These are phyloP conservation scores for Plutella xylostella DNA, from an alignment of 2,888 invertebrate genomes.

Conservation along the genomic window DNA sequence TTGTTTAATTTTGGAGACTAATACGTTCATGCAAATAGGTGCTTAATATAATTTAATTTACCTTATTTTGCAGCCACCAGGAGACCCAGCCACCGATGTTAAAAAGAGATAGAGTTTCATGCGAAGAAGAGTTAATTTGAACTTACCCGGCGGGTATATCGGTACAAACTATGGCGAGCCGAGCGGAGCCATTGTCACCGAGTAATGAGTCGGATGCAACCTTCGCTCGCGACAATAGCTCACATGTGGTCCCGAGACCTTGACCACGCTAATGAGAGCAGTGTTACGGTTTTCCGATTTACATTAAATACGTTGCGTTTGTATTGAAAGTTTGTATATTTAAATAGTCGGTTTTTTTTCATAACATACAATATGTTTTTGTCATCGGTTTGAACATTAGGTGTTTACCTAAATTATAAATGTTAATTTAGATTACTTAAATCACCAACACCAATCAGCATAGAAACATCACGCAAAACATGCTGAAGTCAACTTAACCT, in stretches of 20 bases:
- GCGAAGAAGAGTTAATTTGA: slow-evolving; percentile 28
- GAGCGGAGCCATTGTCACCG: slow-evolving; percentile 40
- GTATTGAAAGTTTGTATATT: too few species aligned
- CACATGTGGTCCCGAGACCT: slow-evolving; percentile 28
- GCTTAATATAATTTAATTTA: slow-evolving; percentile 29
- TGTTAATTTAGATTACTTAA: too few species aligned
- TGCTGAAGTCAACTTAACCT: too few species aligned
- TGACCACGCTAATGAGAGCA: slow-evolving; percentile 24
- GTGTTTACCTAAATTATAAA: too few species aligned
- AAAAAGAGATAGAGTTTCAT: slow-evolving; percentile 29
- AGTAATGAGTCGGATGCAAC: slow-evolving; percentile 27
- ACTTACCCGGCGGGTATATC: slow-evolving; percentile 50
- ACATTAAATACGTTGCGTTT: neutral
- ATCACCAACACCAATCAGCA: too few species aligned
- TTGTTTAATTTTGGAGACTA: slow-evolving; percentile 63
- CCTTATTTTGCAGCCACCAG: slow-evolving; percentile 26
- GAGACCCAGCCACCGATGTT: slow-evolving; percentile 51
- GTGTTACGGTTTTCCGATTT: neutral
- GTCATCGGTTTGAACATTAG: too few species aligned
- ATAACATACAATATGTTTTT: too few species aligned
- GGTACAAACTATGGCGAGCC: slow-evolving; percentile 43
- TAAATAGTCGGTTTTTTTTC: too few species aligned
- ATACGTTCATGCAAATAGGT: slow-evolving; percentile 48
- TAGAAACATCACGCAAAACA: too few species aligned
- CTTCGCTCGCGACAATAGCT: slow-evolving; percentile 43